These are phyloP conservation scores for Trachemys scripta DNA, from an alignment of 2,113 vertebrate genomes.

Conservation along the genomic window DNA sequence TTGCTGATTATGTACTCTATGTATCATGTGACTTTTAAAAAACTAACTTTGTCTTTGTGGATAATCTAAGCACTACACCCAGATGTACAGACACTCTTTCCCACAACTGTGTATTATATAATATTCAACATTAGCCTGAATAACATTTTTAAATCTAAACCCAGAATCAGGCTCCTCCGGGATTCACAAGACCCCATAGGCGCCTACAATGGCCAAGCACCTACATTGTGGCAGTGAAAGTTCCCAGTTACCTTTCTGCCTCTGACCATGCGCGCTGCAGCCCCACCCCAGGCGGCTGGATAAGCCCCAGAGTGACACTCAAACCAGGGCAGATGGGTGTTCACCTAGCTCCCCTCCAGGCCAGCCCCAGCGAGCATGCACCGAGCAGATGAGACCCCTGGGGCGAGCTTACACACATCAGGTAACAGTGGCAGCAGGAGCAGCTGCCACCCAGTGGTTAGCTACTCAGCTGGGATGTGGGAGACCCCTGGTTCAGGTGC, in stretches of 20 bases:
- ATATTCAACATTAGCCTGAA: too few relatives aligned
- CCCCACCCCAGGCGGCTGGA: background rate
- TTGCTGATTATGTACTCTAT: too few relatives aligned
- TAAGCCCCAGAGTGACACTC: background rate
- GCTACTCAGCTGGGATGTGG: background rate
- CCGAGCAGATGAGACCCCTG: background rate
- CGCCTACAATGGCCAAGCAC: background rate
- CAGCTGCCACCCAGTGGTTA: background rate
- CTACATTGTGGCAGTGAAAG: too few relatives aligned
- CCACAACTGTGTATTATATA: too few relatives aligned
- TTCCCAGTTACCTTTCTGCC: background rate
- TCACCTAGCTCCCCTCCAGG: background rate
- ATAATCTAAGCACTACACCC: too few relatives aligned
- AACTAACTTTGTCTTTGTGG: too few relatives aligned
- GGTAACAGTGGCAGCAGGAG: background rate
- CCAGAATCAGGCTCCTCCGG: too few relatives aligned
- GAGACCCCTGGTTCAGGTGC: background rate
- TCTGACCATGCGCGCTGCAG: background rate
- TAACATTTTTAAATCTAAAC: too few relatives aligned
- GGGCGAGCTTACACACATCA: too few relatives aligned
- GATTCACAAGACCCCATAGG: too few relatives aligned
- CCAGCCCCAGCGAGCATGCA: background rate
- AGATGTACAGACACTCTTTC: too few relatives aligned
- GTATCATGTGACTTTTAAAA: too few relatives aligned
- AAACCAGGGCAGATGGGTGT: background rate